A percentile compares a stretch with the other conserved stretches of the same genome.
Evolutionary conservation across 2,797 vertebrate genomes (phyloP).

Genomic region (Psittacula derbiana): DNA sequence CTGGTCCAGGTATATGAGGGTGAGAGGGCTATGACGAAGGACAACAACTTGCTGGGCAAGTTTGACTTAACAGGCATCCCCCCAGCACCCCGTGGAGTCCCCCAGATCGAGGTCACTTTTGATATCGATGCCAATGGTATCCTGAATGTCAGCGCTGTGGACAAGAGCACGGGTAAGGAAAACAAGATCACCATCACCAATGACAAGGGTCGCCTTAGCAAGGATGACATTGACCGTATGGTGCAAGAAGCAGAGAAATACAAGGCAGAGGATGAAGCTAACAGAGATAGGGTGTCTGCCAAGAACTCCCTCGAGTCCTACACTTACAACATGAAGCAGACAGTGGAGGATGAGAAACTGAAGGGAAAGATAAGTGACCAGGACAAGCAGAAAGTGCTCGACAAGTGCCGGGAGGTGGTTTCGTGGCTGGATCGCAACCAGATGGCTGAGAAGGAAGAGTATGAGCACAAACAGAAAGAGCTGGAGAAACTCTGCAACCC

Average conservation of each 20-base stretch:
- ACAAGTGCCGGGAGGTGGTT: constrained; percentile 88
- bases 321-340: constrained; percentile 89
- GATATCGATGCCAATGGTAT: constrained; percentile 92
- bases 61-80: constrained; percentile 89
- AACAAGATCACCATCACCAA: constrained; percentile 96
- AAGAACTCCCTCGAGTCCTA: constrained; percentile 92
- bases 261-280: constrained; percentile 86
- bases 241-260: constrained; percentile 91
- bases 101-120: constrained; percentile 91
- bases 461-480: constrained; percentile 90
- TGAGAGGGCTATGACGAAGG: constrained; percentile 92
- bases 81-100: constrained; percentile 87
- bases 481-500: constrained; percentile 88
- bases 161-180: constrained; percentile 92
- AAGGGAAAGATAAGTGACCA: constrained; percentile 89
- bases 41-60: constrained; percentile 92
- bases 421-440: constrained; percentile 91
- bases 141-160: constrained; percentile 86
- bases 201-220: constrained; percentile 91
- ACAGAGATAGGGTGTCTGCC: constrained; percentile 83
- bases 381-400: constrained; percentile 85
- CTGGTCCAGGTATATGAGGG: constrained; percentile 92
- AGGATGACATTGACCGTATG: constrained; percentile 91
- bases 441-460: constrained; percentile 91
- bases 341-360: constrained; percentile 86